Base-by-base conservation (phyloP, 30 jellyfish, hydroid and myxozoan species). In the Catostylus mosaicus region DNA sequence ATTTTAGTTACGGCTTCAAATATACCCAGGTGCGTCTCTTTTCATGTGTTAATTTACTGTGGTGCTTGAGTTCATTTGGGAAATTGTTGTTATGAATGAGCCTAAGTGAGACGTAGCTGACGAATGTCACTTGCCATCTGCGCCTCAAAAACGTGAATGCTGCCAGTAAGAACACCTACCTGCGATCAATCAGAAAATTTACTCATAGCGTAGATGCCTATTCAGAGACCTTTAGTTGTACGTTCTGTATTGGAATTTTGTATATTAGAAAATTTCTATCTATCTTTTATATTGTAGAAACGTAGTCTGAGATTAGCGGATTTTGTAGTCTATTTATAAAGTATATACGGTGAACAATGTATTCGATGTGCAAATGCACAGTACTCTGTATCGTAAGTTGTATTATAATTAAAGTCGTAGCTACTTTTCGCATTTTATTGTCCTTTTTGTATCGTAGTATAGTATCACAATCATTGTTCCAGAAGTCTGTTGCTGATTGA, bases 311-410 rank as follows among this genome's bases (percentile, higher is more conserved):
- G 29, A n/a, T 52, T 52, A 52, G 30, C 19, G 67, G 69, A 22
- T 38, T 73, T 46, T 73, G 47, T 73, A 73, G 26, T 50, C 84
- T 73, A 73, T 73, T 73, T 73, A 73, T 73, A 54, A 46, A 36
- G 14, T 73, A 40, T 48, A 73, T 45, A 73, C 50, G 50, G 52
- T 31, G 24, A 23, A 73, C 29, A 46, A 71, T 73, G 69, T 73
- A 73, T 23, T 36, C 72, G 8, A 46, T 20, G 84, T 73, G 84
- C 84, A 22, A 73, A 45, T 73, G 84, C 84, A 73, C 66, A 40
- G 7, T 40, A 7, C 14, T 40, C 7, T 40, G 14, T 40, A 40
- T 57, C 26, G 74, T 61, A 5, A 22, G 35, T 61, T 61, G 74
- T 61, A 61, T 61, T 19, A 61, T 61, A 61, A 32, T 20, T 36